Percentiles rank a stretch among this genome's conserved stretches.
These are phyloP conservation scores for Bombus consobrinus DNA, from an alignment of 1,140 invertebrate genomes.

Conservation along the genomic window DNA sequence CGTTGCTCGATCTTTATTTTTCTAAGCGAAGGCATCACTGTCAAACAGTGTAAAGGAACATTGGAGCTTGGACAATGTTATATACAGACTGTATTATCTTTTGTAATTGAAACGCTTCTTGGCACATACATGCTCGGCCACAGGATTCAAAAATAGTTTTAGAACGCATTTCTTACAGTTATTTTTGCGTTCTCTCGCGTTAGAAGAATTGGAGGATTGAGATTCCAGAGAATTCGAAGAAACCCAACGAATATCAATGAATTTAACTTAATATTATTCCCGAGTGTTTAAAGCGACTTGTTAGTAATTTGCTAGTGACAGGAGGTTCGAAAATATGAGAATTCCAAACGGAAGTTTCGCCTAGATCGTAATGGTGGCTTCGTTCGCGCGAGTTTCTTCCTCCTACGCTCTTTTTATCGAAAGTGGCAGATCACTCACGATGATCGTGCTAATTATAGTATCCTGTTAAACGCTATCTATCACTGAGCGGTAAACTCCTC, in stretches of 20 bases:
- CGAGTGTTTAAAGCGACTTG: background rate
- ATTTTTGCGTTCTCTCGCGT: background rate
- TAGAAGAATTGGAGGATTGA: background rate
- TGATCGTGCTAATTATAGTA: background rate
- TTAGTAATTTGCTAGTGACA: background rate
- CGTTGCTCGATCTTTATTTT: constrained; percentile 14
- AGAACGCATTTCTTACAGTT: background rate
- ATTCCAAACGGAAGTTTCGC: background rate
- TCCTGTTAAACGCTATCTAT: background rate
- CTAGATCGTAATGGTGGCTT: background rate
- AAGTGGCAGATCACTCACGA: background rate
- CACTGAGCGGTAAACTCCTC: background rate
- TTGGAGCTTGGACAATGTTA: background rate
- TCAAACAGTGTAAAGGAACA: background rate
- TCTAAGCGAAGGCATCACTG: background rate
- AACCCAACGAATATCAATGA: background rate
- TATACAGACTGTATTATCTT: constrained; percentile 6
- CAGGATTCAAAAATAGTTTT: constrained; percentile 3
- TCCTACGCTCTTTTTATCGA: constrained; percentile 5
- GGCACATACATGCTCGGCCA: background rate
- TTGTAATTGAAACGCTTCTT: constrained; percentile 32
- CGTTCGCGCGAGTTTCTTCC: background rate
- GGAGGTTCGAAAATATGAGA: background rate
- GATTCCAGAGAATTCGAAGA: background rate
- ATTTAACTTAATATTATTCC: background rate